Conservation (phyloP, 2,888 invertebrate species). For the Callimorpha dominula region DNA sequence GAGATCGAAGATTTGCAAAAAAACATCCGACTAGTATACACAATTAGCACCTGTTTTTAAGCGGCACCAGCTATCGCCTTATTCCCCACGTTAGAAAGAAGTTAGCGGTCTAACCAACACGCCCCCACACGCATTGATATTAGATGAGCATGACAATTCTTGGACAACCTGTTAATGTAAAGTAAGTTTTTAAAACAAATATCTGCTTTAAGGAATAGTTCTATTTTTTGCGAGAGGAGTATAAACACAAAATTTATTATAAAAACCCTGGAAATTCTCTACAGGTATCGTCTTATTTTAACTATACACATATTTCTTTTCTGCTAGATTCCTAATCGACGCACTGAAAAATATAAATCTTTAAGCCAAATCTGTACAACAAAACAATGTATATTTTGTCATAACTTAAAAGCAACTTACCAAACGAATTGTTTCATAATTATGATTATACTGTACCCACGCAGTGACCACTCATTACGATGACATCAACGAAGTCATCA, state of each 20-base stretch:
- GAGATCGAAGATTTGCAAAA: background rate
- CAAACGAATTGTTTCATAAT: slow-evolving; percentile 34
- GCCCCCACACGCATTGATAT: background rate
- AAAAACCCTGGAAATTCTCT: background rate
- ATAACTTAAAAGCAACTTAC: slow-evolving; percentile 1
- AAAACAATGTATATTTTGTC: background rate
- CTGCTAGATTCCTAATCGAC: background rate
- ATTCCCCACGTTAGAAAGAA: background rate
- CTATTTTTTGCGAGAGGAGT: background rate
- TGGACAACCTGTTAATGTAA: background rate
- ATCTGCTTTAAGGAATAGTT: background rate
- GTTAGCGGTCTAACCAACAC: background rate
- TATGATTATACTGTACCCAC: slow-evolving; percentile 36
- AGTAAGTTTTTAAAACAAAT: background rate
- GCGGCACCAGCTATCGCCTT: background rate
- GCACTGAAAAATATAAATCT: background rate
- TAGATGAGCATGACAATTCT: background rate
- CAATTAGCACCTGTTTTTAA: background rate
- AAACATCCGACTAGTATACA: background rate
- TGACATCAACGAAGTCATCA: slow-evolving; percentile 71
- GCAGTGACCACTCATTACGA: slow-evolving; percentile 29
- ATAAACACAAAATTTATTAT: background rate
- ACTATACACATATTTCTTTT: background rate
- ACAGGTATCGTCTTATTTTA: background rate
- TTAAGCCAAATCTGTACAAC: background rate